Evolutionary conservation across 1,140 invertebrate genomes (phyloP), one percentile per base, ranked within the genome.

Genomic region (Trichoplusia ni): DNA sequence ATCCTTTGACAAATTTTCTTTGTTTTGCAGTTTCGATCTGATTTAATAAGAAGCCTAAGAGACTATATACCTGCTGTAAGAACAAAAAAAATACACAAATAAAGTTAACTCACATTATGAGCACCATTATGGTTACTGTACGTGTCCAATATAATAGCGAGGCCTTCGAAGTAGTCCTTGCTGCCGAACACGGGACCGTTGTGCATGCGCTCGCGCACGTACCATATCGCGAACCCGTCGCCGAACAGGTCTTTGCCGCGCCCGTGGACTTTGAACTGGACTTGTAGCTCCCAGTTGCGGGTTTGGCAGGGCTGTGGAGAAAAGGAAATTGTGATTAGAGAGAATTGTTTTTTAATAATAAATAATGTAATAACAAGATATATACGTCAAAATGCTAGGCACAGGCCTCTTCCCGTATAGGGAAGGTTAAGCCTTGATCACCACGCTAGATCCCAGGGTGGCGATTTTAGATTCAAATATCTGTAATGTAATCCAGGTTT

Each of bases 41-140:
- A n/a, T n/a, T n/a, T n/a, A n/a, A n/a, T n/a, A n/a, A n/a, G n/a
- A n/a, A n/a, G n/a, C n/a, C n/a, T n/a, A n/a, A n/a, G 8, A 38
- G 9, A n/a, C 16, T 53, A 51, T 16, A 66, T 14, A 42, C 18
- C 19, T 19, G 19, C 7, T 59, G 18, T 16, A 40, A 40, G 0
- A 9, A 62, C n/a, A n/a, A n/a, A 35, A 9, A 13, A 6, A 8
- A 27, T 7, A 40, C 16, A 16, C 8, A 21, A 18, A 18, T 11
- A 1, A 2, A 53, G 13, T 13, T 18, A 29, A 82, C 83, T 86
- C 18, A 88, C 85, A 72, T 88, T 88, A 71, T 90, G 85, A 42
- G 96, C 96, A n/a, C 98, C 98, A 93, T 99, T 99, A 77, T 99
- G 98, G 90, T 99, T 99, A 83, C 97, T 99, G 84, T 99, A 99